Evolutionary conservation across 2,113 vertebrate genomes (phyloP), one percentile per base, ranked within the genome.

Genomic region (Poeciliopsis turrubarensis): DNA sequence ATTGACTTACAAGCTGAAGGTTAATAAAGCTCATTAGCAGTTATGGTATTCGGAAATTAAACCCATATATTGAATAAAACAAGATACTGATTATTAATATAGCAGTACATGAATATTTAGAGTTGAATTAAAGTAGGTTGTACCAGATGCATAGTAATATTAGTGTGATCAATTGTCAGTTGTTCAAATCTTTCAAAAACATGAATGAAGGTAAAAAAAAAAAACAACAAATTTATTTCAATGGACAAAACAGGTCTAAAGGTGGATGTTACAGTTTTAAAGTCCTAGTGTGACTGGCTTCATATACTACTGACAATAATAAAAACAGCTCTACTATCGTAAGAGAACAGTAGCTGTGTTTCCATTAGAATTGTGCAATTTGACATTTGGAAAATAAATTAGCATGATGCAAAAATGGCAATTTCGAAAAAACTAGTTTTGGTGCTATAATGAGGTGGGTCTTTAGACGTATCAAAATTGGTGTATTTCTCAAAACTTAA

Each of bases 201-300:
- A 47, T 47, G 19, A 19, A 47, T n/a, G 13, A 8, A 32, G 25
- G 22, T 25, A 54, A 32, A 44, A 32, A 63, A 22, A 29, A 27
- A 44, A 3, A 39, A 39, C 14, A 15, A 15, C 15, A n/a, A n/a
- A n/a, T 25, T 75, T 29, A 66, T 67, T 57, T 10, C 22, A 57
- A 9, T 22, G 17, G 7, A 25, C 51, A 66, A 75, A 80, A 62
- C 34, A 30, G 29, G 39, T 1, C 30, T 51, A 3, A 57, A 6
- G 14, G 19, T 5, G 41, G 68, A 47, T 70, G 41, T 73, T 62
- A 68, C n/a, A 1, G 5, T 63, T 83, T 57, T 60, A 27, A 62
- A 70, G 57, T 76, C 60, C 68, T 86, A 85, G 63, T 88, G 81
- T 89, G 83, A 83, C 86, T 73, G 15, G 70, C 80, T 31, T 70